Base-by-base conservation (phyloP, 2,888 invertebrate genomes). In the Sinodicranocentrus sp. region DNA sequence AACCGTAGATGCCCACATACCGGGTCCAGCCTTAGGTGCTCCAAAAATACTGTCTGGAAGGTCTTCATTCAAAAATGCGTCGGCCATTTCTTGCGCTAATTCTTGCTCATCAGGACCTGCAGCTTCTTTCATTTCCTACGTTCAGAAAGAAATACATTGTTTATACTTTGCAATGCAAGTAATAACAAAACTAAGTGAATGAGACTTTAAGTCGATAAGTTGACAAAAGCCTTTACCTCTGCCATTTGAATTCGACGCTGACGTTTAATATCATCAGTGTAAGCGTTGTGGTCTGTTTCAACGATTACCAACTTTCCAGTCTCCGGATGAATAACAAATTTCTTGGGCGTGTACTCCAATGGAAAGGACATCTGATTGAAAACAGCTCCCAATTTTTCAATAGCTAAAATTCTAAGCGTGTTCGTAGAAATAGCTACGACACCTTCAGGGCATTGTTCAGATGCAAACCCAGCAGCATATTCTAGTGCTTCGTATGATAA, bases 361-460 rank as follows among this genome's bases (percentile, higher is more conserved):
- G 97, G 96, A 89, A 97, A 95, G 2, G 96, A 95, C 26, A 97
- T 95, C 91, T 98, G 98, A 91, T 99, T 99, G 91, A 99, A 99
- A 1, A 99, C 98, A 0, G 98, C 98, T 0, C 99, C 99, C 0
- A 99, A 92, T 91, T 99, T 99, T 91, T 99, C 99, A 75, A 99
- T 92, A 0, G 99, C 98, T 91, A 99, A 93, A 93, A 99, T 99
- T 90, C 98, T 93, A 71, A 99, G 92, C 0, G 99, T 99, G 90
- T 99, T 99, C 0, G 98, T 97, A 0, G 98, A 98, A 90, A 99
- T 99, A 0, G 99, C 99, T 0, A 99, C 99, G 88, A 99, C 98
- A 88, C 99, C 99, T 91, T 99, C 99, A 0, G 98, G 97, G 92
- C 99, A 99, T 91, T 99, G 99, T 91, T 99, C 99, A 88, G 93